Evolutionary conservation across 2,888 invertebrate genomes (phyloP).

Genomic region (Ichneumon xanthorius): DNA sequence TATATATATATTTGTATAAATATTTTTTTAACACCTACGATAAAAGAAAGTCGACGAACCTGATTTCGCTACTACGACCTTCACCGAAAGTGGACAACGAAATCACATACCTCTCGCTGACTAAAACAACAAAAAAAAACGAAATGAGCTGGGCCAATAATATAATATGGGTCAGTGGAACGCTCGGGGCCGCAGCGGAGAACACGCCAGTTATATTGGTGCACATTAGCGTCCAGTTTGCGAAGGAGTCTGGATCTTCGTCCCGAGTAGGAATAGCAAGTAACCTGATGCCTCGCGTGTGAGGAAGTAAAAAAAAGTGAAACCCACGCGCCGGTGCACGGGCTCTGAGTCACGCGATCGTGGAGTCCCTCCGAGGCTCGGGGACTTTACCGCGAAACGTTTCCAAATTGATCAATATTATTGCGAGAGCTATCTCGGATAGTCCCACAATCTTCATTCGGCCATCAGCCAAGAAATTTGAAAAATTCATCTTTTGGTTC

Average conservation of each 20-base stretch:
- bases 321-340: conserved; percentile 50
- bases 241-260: conserved; percentile 38
- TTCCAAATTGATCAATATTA: conserved; percentile 52
- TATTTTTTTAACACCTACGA: background rate
- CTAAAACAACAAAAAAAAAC: background rate
- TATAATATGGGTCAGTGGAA: conserved; percentile 67
- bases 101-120: conserved; percentile 18
- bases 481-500: background rate
- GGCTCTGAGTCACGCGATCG: conserved; percentile 57
- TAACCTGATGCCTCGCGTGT: conserved; percentile 52
- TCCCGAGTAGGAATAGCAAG: conserved; percentile 45
- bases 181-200: conserved; percentile 54
- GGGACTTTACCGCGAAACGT: conserved; percentile 41
- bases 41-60: conserved; percentile 66
- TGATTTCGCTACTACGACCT: conserved; percentile 49
- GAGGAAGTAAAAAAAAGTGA: conserved; percentile 63
- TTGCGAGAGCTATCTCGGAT: conserved; percentile 30
- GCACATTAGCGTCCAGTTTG: conserved; percentile 25
- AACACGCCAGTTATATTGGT: conserved; percentile 45
- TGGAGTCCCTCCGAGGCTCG: conserved; percentile 23
- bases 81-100: conserved; percentile 62
- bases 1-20: no score
- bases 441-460: background rate
- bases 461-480: background rate
- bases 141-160: conserved; percentile 31